Evolutionary conservation across 2,797 vertebrate species (phyloP).

Genomic region (Cephalopachus bancanus): DNA sequence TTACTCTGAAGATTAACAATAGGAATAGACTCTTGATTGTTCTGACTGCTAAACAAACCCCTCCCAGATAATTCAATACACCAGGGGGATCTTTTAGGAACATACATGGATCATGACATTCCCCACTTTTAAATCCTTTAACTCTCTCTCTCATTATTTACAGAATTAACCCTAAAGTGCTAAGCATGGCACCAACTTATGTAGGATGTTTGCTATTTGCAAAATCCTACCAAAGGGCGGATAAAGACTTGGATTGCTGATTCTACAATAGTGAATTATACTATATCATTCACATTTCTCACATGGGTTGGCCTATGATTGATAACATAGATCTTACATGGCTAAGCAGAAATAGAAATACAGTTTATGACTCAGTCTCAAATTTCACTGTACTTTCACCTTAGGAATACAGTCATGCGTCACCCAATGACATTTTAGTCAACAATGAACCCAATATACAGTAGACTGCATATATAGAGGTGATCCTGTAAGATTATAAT

Average conservation of each 20-base stretch:
- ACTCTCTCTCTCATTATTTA: not conserved
- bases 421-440: not conserved
- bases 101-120: not conserved
- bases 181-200: not conserved
- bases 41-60: not conserved
- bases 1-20: slow-evolving; percentile 27
- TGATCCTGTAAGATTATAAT: not conserved
- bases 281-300: not conserved
- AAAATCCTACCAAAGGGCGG: slow-evolving; percentile 21
- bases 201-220: not conserved
- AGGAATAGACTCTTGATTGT: slow-evolving; percentile 14
- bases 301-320: not conserved
- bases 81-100: not conserved
- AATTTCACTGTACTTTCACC: not conserved
- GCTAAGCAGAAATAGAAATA: not conserved
- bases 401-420: not conserved
- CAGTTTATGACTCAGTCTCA: not conserved
- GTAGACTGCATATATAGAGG: not conserved
- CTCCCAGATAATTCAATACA: not conserved
- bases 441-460: not conserved
- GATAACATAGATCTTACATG: not conserved
- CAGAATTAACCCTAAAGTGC: not conserved
- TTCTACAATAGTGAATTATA: not conserved
- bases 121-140: slow-evolving; percentile 32
- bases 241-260: not conserved